Evolutionary conservation across 2,113 vertebrate species (phyloP), one percentile per base, ranked within the genome.

Genomic region (Vicugna pacos): DNA sequence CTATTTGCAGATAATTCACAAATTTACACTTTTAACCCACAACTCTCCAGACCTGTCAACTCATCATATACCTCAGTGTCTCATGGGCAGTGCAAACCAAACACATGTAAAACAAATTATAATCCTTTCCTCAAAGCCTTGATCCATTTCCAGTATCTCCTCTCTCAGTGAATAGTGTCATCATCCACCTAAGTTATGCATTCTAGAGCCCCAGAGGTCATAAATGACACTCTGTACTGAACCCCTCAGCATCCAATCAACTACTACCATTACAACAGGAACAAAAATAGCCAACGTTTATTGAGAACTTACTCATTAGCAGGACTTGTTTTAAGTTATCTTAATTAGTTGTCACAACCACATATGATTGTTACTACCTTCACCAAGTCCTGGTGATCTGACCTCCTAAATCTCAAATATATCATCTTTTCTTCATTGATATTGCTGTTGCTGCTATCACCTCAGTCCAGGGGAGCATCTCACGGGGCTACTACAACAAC

Each of bases 261-360:
- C 8, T 8, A 73, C 42, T 24, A 69, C 48, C 28, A 90, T 65
- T 50, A 80, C 19, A 22, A 67, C 0, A 85, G n/a, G 14, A 69
- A 46, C 11, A 87, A 84, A 65, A 93, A 56, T 2, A 91, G 54
- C 46, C 56, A 87, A 52, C 14, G 54, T 42, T 80, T 84, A 84
- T 3, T 88, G 48, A 62, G 26, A 82, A 50, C 20, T 28, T 70
- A 76, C 16, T 64, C 35, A 69, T 46, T 87, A 82, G 48, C 65
- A 89, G 35, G 30, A 64, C 3, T 15, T 56, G 38, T 64, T 93
- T 72, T 56, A 75, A 84, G 54, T 67, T 70, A 67, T 50, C 48
- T 92, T 88, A 83, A 65, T 72, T 89, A 89, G 64, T 87, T 60
- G 73, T 83, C 60, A 83, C 48, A 77, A 35, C 20, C 86, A 77